Percentiles rank a stretch among this genome's conserved stretches.
Evolutionary conservation across 1,140 invertebrate species (phyloP).

Genomic region (Bombus vancouverensis): DNA sequence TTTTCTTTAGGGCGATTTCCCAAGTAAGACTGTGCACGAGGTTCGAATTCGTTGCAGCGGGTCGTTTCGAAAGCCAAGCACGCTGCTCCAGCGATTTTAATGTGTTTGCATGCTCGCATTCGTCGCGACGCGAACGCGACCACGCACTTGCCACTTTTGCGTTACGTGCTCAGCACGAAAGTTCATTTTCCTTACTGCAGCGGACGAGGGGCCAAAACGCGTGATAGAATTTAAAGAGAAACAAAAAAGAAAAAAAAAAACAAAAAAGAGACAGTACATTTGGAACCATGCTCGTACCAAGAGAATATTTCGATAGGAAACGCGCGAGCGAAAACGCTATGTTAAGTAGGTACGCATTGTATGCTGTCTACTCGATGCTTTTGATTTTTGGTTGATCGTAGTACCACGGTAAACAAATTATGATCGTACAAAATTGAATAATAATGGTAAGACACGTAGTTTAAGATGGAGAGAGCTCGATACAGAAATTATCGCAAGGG

Average conservation of each 20-base stretch:
- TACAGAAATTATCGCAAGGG: background rate
- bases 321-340: slow-evolving; percentile 40
- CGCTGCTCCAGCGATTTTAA: background rate
- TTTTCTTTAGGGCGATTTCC: slow-evolving; percentile 5
- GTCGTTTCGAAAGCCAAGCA: background rate
- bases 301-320: slow-evolving; percentile 50
- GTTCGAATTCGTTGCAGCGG: slow-evolving; percentile 17
- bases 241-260: background rate
- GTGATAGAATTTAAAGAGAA: slow-evolving; percentile 63
- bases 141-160: slow-evolving; percentile 20
- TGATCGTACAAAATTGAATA: too few species aligned
- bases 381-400: background rate
- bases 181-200: slow-evolving; percentile 64
- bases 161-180: slow-evolving; percentile 35
- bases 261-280: slow-evolving; percentile 53
- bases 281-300: slow-evolving; percentile 56
- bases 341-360: background rate
- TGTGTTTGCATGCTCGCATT: background rate
- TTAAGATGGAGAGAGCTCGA: background rate
- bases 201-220: slow-evolving; percentile 74
- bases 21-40: slow-evolving; percentile 24
- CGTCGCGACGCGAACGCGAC: background rate
- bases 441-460: background rate
- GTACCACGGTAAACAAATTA: background rate
- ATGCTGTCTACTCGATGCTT: background rate